A percentile compares a stretch with the other conserved stretches of the same genome.
phyloP scores from a whole-genome alignment of 2,888 invertebrate genomes.

The Odontocolon sp. region DNA sequence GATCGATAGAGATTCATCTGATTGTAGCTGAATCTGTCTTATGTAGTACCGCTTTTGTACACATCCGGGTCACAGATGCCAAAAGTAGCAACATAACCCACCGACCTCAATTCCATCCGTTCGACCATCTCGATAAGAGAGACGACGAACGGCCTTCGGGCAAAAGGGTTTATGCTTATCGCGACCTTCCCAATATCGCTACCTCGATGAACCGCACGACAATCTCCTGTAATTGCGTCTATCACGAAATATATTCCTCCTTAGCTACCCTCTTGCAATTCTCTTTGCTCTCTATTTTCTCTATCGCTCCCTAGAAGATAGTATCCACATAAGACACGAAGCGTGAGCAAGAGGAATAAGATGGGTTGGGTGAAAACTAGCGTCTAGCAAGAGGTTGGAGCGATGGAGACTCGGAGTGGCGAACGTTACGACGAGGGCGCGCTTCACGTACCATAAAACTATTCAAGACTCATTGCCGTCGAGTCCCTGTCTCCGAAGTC shows the following conservation, averaged over 20 bases:
- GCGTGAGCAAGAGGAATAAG: not conserved
- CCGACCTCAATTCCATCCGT: not conserved
- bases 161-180: conserved; percentile 28
- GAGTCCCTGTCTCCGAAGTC: conserved; percentile 41
- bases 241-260: conserved; percentile 30
- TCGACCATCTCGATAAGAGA: conserved; percentile 28
- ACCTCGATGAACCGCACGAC: conserved; percentile 2
- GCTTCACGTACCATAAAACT: conserved; percentile 71
- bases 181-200: conserved; percentile 9
- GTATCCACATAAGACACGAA: not conserved
- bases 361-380: not conserved
- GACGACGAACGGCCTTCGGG: conserved; percentile 21
- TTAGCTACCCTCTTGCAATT: conserved; percentile 17
- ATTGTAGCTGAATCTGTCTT: not conserved
- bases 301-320: conserved; percentile 2
- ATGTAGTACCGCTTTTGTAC: not conserved
- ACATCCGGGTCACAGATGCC: conserved; percentile 8
- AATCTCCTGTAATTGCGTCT: conserved; percentile 38
- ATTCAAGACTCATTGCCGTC: conserved; percentile 72
- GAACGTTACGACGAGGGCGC: conserved; percentile 49
- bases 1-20: conserved; percentile 24
- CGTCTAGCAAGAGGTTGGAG: not conserved
- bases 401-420: conserved; percentile 40
- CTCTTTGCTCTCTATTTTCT: conserved; percentile 30
- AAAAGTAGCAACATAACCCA: not conserved